These are phyloP conservation scores for Danio tinwini DNA, from an alignment of 2,797 vertebrate genomes.

Conservation along the genomic window DNA sequence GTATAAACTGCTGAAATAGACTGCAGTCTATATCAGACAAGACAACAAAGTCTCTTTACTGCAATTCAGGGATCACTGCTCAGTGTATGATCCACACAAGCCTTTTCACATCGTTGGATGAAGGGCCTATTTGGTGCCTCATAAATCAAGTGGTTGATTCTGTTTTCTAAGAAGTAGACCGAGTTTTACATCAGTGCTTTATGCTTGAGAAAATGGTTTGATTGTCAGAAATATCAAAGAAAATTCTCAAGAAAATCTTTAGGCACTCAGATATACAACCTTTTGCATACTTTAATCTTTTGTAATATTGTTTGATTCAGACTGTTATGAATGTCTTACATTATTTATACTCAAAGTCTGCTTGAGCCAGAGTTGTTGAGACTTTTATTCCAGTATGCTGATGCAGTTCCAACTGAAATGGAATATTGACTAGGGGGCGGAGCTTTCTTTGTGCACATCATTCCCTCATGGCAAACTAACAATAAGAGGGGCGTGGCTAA, in stretches of 20 bases:
- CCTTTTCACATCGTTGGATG: constrained; percentile 3
- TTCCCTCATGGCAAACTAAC: too few species aligned
- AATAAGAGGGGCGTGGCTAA: too few species aligned
- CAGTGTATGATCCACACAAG: constrained; percentile 17
- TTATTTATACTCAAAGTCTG: background rate
- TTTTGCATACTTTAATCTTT: background rate
- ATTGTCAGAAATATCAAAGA: constrained; percentile 5
- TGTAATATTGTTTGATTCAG: background rate
- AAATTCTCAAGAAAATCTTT: constrained; percentile 16
- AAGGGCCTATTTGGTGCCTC: background rate
- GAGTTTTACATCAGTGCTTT: background rate
- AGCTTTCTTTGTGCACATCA: too few species aligned
- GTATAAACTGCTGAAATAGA: background rate
- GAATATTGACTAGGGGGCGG: too few species aligned
- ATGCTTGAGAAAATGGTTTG: constrained; percentile 7
- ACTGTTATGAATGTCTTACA: background rate
- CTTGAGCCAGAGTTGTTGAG: too few species aligned
- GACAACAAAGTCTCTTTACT: constrained; percentile 14
- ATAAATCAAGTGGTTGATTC: constrained; percentile 13
- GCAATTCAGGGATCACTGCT: constrained; percentile 19
- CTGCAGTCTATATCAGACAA: constrained; percentile 16
- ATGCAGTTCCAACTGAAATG: too few species aligned
- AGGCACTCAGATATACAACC: background rate
- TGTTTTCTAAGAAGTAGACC: background rate
- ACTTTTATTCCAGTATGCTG: too few species aligned